Base-by-base conservation (phyloP, 2,113 vertebrate species). In the Syrmaticus mikado region DNA sequence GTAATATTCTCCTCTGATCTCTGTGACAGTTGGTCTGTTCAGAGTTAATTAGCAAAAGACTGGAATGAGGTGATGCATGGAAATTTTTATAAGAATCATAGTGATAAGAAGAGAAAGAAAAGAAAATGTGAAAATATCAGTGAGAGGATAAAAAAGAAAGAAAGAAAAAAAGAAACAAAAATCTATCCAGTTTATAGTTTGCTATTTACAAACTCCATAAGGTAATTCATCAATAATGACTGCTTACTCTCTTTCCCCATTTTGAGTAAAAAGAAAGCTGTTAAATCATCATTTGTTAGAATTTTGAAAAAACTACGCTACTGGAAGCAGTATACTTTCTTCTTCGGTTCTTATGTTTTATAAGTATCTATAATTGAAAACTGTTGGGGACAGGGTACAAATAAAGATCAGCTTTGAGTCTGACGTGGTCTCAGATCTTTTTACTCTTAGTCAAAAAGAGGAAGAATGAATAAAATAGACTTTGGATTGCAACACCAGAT, bases 1-100 rank as follows among this genome's bases (percentile, higher is more conserved):
- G 94, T 91, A 97, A 95, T 96, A 91, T 95, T 97, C 58, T 94
- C 45, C 86, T 93, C 83, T 95, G 91, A 96, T 95, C 60, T 95
- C 27, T 87, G 6, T 95, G 95, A 93, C 77, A 90, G 45, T 94
- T 90, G 38, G 40, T 93, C 48, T 93, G 64, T 87, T 96, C 80
- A 82, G 50, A 94, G 55, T 94, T 95, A 97, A 97, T 96, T 95
- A 97, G 55, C 53, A 89, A 92, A 95, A 90, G 48, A 92, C 82
- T 97, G 78, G 72, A 93, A 93, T 8, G 15, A 61, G 25, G 14
- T 43, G 92, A 92, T 81, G 79, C 66, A 62, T 41, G 72, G 68
- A 92, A 55, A 14, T 95, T 95, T 96, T 93, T 95, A 91, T 94
- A 92, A 92, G 55, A 96, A 89, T 57, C 8, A 20, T 2, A 28